A percentile compares a stretch with the other conserved stretches of the same genome.
Evolutionary conservation across 2,113 vertebrate genomes (phyloP).

Genomic region (Columba livia): DNA sequence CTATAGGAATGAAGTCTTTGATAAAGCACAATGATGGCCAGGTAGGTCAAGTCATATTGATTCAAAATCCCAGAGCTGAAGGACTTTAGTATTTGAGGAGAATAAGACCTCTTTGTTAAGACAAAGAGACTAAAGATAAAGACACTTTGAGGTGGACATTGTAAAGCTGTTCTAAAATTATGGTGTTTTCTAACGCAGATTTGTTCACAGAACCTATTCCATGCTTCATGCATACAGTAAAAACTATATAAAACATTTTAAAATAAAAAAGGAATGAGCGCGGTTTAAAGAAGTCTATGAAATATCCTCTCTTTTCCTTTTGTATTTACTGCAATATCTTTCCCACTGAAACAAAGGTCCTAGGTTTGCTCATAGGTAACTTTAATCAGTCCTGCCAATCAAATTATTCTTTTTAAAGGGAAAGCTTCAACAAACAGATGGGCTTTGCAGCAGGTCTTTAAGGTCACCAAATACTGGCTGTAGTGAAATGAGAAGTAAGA

Average conservation of each 20-base stretch:
- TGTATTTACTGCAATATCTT: background rate
- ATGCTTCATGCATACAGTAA: background rate
- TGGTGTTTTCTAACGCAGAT: background rate
- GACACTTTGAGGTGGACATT: fast-evolving
- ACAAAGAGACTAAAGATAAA: background rate
- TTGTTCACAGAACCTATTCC: background rate
- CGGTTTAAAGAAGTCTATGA: background rate
- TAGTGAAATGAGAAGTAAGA: constrained; percentile 31
- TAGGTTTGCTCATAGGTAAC: background rate
- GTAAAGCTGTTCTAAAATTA: background rate
- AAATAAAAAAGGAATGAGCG: background rate
- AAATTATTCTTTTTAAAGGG: background rate
- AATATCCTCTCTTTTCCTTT: background rate
- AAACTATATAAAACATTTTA: background rate
- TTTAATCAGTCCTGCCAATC: background rate
- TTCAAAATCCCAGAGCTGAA: background rate
- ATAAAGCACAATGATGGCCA: background rate
- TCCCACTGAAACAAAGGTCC: background rate
- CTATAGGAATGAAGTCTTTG: background rate
- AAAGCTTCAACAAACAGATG: constrained; percentile 28
- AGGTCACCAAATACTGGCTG: constrained; percentile 15
- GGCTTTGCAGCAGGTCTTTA: constrained; percentile 22
- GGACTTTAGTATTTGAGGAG: background rate
- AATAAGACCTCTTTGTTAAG: background rate
- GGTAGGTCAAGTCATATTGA: background rate